Conservation (phyloP, 2,113 vertebrate genomes). For the Emydocephalus ijimae region DNA sequence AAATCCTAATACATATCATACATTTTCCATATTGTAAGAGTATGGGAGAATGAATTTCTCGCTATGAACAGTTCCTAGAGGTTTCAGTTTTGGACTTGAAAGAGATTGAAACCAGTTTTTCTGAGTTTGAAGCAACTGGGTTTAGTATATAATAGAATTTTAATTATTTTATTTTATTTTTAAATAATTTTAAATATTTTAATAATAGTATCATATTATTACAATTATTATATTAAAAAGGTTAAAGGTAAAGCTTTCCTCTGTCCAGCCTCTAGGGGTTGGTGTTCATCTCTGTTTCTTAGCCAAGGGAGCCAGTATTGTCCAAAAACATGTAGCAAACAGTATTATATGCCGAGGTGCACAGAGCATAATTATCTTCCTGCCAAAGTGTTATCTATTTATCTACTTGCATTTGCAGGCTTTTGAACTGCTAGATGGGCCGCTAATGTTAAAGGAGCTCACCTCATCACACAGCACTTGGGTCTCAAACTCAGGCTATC, state of each 20-base stretch:
- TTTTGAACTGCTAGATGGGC: neutral
- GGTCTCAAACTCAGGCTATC: too few relatives aligned
- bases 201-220: neutral
- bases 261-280: neutral
- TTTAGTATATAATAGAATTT: neutral
- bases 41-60: neutral
- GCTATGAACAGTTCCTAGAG: neutral
- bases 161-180: neutral
- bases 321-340: neutral
- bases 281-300: neutral
- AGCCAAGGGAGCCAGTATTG: neutral
- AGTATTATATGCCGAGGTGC: neutral
- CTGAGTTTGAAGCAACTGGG: neutral
- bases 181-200: neutral
- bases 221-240: neutral
- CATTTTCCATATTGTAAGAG: neutral
- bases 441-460: neutral
- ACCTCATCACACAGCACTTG: neutral
- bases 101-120: neutral
- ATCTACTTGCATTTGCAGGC: neutral
- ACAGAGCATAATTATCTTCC: neutral
- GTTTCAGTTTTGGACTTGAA: neutral
- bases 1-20: neutral
- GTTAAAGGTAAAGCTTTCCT: neutral
- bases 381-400: neutral